phyloP scores from a whole-genome alignment of 2,113 vertebrate genomes.

The Onychostruthus taczanowskii region DNA sequence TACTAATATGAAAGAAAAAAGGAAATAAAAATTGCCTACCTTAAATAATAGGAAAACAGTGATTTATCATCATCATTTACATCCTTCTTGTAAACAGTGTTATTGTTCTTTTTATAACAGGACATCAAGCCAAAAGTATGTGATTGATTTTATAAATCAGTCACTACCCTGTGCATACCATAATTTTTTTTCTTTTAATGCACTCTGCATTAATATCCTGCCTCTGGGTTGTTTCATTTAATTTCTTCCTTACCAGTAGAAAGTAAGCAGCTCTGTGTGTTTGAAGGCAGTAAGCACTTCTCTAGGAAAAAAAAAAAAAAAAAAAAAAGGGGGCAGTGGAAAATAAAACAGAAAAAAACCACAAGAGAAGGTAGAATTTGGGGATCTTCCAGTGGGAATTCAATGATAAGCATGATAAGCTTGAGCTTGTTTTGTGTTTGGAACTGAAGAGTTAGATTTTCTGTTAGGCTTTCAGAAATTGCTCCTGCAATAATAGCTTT shows the following conservation, averaged over 20 bases:
- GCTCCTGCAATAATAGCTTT: constrained; percentile 36
- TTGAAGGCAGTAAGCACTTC: constrained; percentile 7
- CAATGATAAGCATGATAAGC: background rate
- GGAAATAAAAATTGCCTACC: background rate
- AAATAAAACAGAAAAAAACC: background rate
- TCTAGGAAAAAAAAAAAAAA: background rate
- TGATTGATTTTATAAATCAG: constrained; percentile 58
- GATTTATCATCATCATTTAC: constrained; percentile 51
- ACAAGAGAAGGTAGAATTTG: background rate
- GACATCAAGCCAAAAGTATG: constrained; percentile 22
- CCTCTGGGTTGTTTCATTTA: constrained; percentile 55
- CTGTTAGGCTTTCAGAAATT: constrained; percentile 47
- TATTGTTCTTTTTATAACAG: constrained; percentile 62
- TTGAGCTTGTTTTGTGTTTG: constrained; percentile 26
- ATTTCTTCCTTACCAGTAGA: constrained; percentile 47
- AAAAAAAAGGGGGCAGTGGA: no score
- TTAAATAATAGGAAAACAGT: constrained; percentile 19
- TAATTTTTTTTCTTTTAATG: constrained; percentile 48
- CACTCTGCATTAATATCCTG: constrained; percentile 58
- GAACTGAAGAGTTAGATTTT: constrained; percentile 38
- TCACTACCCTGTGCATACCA: constrained; percentile 9
- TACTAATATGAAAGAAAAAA: background rate
- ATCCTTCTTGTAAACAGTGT: constrained; percentile 49
- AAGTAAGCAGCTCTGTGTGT: background rate
- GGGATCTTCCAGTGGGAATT: constrained; percentile 21